phyloP scores from a whole-genome alignment of 1,140 invertebrate genomes.

The Rhizoglyphus robini region DNA sequence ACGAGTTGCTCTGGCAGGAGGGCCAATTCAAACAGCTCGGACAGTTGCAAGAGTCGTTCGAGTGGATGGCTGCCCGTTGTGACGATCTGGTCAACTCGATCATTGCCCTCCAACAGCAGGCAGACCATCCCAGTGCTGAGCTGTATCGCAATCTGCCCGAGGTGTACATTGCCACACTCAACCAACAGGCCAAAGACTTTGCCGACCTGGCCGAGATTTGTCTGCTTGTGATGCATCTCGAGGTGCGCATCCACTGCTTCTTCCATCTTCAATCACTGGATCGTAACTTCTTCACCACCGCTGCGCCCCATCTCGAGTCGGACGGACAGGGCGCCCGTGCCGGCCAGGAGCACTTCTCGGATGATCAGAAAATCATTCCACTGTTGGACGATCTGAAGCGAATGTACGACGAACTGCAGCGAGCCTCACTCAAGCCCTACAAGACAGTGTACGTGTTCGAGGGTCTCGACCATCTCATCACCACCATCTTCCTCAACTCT shows the following conservation, averaged over 20 bases:
- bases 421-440: slow-evolving; percentile 52
- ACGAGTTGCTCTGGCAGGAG: slow-evolving; percentile 66
- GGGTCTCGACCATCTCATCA: slow-evolving; percentile 70
- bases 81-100: slow-evolving; percentile 32
- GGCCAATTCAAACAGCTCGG: slow-evolving; percentile 63
- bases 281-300: slow-evolving; percentile 26
- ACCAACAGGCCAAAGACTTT: slow-evolving; percentile 58
- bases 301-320: neutral
- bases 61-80: slow-evolving; percentile 50
- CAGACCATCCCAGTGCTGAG: neutral
- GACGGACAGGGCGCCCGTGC: slow-evolving; percentile 28
- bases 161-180: slow-evolving; percentile 27
- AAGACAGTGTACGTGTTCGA: slow-evolving; percentile 90
- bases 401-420: slow-evolving; percentile 58
- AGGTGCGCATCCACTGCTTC: slow-evolving; percentile 84
- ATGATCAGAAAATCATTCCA: slow-evolving; percentile 63
- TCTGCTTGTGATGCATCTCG: slow-evolving; percentile 74
- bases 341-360: slow-evolving; percentile 39
- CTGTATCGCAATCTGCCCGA: neutral
- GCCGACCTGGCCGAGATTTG: slow-evolving; percentile 79
- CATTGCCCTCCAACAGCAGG: slow-evolving; percentile 21
- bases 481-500: slow-evolving; percentile 67
- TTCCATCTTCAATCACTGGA: slow-evolving; percentile 62
- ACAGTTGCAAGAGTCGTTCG: slow-evolving; percentile 78
- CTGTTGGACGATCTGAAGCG: slow-evolving; percentile 59